phyloP scores from a whole-genome alignment of 2,113 vertebrate species.

The Sphaerodactylus townsendi region DNA sequence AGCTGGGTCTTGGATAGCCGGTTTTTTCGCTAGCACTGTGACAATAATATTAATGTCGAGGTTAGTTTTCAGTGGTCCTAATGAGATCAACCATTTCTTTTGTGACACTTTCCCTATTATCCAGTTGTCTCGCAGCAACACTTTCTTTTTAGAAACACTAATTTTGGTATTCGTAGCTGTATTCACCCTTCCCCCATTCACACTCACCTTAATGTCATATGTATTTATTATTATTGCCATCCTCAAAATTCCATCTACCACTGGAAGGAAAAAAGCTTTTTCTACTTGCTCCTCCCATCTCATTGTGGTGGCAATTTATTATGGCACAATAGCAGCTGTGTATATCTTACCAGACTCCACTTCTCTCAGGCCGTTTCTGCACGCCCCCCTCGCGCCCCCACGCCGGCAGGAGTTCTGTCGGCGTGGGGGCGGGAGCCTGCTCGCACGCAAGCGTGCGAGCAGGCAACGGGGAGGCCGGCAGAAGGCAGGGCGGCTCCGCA shows the following conservation, averaged over 20 bases:
- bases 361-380: too few species aligned
- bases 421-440: too few species aligned
- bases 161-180: neutral
- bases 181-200: neutral
- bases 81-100: conserved; percentile 14
- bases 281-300: conserved; percentile 14
- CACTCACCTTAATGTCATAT: neutral
- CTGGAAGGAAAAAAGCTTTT: neutral
- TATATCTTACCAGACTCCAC: neutral
- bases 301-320: neutral
- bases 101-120: conserved; percentile 1
- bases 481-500: too few species aligned
- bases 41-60: neutral
- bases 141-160: neutral
- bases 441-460: too few species aligned
- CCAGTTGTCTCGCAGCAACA: neutral
- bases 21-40: neutral
- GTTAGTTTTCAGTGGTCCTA: neutral
- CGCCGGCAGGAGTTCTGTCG: too few species aligned
- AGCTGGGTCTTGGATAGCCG: neutral
- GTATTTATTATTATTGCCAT: neutral
- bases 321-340: neutral
- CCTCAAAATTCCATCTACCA: neutral
- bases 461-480: too few species aligned
- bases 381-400: too few species aligned